phyloP scores from a whole-genome alignment of 2,888 invertebrate species.

The Amblyjoppa fuscipennis region DNA sequence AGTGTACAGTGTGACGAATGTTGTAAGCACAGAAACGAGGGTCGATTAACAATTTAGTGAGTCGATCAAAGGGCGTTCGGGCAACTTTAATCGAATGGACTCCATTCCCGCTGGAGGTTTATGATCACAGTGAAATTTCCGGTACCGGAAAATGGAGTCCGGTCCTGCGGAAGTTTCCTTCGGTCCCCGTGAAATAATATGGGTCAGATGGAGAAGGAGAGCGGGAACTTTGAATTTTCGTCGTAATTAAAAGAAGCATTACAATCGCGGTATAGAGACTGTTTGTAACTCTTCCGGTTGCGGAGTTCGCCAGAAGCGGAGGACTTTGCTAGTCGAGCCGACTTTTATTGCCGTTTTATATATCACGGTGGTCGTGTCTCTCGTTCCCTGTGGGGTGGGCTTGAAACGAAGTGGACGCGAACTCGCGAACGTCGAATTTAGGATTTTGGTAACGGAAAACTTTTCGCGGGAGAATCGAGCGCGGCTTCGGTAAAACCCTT shows the following conservation, averaged over 20 bases:
- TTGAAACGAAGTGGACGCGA: slow-evolving; percentile 22
- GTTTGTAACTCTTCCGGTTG: slow-evolving; percentile 43
- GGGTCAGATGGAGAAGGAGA: background rate
- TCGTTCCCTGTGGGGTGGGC: background rate
- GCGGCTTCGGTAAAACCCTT: slow-evolving; percentile 32
- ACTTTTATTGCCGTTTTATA: slow-evolving; percentile 46
- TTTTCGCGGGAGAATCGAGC: slow-evolving; percentile 29
- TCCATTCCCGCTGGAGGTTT: background rate
- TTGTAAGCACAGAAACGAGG: background rate
- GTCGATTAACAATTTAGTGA: slow-evolving; percentile 4
- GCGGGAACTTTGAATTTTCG: slow-evolving; percentile 32
- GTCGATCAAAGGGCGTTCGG: background rate
- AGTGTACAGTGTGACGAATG: background rate
- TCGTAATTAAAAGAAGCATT: slow-evolving; percentile 54
- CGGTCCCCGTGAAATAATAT: slow-evolving; percentile 17
- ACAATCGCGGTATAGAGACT: slow-evolving; percentile 8
- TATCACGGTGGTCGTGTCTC: slow-evolving; percentile 43
- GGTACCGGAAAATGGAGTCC: background rate
- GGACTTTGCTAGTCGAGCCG: slow-evolving; percentile 9
- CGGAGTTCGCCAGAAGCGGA: slow-evolving; percentile 21
- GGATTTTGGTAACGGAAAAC: slow-evolving; percentile 44
- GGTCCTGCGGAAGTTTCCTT: slow-evolving; percentile 28
- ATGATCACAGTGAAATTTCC: slow-evolving; percentile 22
- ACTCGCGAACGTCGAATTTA: slow-evolving; percentile 7
- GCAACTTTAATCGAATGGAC: slow-evolving; percentile 33